Conservation (phyloP, 2,888 invertebrate species). For the Prosopocoilus inquinatus region DNA sequence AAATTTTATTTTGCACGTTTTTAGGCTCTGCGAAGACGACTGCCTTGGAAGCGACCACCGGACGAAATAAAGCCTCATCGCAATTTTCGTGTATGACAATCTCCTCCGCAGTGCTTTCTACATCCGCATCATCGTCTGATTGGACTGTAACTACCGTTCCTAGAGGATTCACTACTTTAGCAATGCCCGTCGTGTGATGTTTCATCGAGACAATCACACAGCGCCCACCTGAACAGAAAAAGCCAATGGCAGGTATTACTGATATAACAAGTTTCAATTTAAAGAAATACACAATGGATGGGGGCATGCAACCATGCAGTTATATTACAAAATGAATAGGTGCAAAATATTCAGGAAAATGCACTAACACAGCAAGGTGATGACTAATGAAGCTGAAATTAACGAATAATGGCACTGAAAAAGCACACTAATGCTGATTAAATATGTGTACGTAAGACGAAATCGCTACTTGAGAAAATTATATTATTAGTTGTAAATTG, state of each 20-base stretch:
- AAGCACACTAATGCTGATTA: too few relatives aligned
- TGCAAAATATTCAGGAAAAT: neutral
- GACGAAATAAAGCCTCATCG: constrained; percentile 69
- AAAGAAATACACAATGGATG: constrained; percentile 4
- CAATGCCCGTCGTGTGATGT: constrained; percentile 52
- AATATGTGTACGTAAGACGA: too few relatives aligned
- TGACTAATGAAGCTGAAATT: too few relatives aligned
- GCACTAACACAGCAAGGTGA: neutral
- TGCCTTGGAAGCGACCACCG: constrained; percentile 59
- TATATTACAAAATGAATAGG: neutral
- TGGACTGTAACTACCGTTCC: constrained; percentile 65
- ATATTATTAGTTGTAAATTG: too few relatives aligned
- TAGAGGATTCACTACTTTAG: constrained; percentile 74
- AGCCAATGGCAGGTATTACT: constrained; percentile 78
- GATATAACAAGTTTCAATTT: constrained; percentile 12
- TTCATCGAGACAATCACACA: constrained; percentile 50
- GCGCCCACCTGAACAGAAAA: constrained; percentile 72
- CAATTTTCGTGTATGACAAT: constrained; percentile 57
- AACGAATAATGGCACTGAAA: too few relatives aligned
- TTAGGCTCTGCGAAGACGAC: constrained; percentile 36
- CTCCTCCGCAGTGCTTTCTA: constrained; percentile 35
- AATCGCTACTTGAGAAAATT: too few relatives aligned
- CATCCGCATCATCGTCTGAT: constrained; percentile 49
- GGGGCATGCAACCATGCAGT: constrained; percentile 27
- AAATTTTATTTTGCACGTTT: constrained; percentile 9